Percentiles rank a stretch among this genome's conserved stretches.
Conservation (phyloP, 2,888 invertebrate genomes). For the Sphaerophoria taeniata region DNA sequence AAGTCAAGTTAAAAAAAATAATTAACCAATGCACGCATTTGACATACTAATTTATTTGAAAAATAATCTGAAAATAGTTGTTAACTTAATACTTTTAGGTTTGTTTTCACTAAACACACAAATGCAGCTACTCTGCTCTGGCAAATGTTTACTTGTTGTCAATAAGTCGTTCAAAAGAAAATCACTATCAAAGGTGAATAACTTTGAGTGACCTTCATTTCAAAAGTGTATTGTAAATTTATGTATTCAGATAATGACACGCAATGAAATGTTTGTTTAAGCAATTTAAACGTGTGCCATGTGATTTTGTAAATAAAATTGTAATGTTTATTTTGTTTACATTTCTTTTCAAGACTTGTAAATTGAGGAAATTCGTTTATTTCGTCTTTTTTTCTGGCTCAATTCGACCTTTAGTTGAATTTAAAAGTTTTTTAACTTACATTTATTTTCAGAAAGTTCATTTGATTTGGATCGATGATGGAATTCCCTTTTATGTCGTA, state of each 20-base stretch:
- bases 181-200: constrained; percentile 66
- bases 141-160: constrained; percentile 17
- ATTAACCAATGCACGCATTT: constrained; percentile 40
- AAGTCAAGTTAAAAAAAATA: constrained; percentile 24
- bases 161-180: constrained; percentile 18
- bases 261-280: constrained; percentile 17
- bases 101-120: constrained; percentile 32
- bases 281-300: not conserved
- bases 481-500: constrained; percentile 77
- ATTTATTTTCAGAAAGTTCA: constrained; percentile 64
- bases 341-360: not conserved
- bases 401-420: not conserved
- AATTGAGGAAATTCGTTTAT: not conserved
- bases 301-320: constrained; percentile 7
- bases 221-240: constrained; percentile 18
- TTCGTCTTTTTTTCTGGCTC: not conserved
- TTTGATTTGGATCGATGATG: constrained; percentile 74
- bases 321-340: not conserved
- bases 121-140: not conserved
- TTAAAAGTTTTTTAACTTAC: constrained; percentile 77
- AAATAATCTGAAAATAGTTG: no score
- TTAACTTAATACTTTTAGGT: not conserved
- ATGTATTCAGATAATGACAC: constrained; percentile 32
- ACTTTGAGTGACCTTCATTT: constrained; percentile 51
- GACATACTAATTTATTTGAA: not conserved